These are phyloP conservation scores for Graptemys geographica DNA, from an alignment of 2,797 vertebrate species.

Conservation along the genomic window DNA sequence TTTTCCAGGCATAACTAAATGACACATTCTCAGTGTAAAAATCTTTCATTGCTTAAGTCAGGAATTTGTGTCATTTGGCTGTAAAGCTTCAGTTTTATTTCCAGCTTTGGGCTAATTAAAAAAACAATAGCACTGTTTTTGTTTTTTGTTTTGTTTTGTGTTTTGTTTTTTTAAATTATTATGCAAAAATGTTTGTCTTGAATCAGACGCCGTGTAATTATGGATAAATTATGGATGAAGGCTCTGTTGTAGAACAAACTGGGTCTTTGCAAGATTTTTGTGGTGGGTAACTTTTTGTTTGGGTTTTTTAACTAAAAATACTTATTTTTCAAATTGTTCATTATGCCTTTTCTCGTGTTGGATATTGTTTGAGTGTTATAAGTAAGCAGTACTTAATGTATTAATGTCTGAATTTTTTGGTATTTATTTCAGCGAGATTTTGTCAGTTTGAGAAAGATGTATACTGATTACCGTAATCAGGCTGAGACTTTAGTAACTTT, in stretches of 20 bases:
- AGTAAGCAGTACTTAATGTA: neutral
- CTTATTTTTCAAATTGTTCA: neutral
- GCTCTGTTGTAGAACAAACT: neutral
- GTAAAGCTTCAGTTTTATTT: neutral
- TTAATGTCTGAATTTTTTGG: neutral
- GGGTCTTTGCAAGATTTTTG: neutral
- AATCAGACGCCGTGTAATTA: neutral
- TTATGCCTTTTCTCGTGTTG: neutral
- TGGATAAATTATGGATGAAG: neutral
- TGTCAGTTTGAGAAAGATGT: neutral
- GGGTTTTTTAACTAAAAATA: neutral
- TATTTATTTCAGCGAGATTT: neutral
- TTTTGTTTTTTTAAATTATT: too few relatives aligned
- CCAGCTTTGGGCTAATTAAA: neutral
- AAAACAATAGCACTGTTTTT: neutral
- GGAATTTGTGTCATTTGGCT: neutral
- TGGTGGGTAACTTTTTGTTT: too few relatives aligned
- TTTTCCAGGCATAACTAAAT: neutral
- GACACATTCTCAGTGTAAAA: neutral
- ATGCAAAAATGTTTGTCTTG: neutral
- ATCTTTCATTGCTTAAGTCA: neutral
- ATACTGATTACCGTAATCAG: neutral
- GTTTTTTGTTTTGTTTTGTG: too few relatives aligned
- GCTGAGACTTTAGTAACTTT: neutral
- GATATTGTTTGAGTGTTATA: neutral